A percentile compares a stretch with the other conserved stretches of the same genome.
phyloP scores from a whole-genome alignment of 2,113 vertebrate genomes.

The Cepphus grylle region DNA sequence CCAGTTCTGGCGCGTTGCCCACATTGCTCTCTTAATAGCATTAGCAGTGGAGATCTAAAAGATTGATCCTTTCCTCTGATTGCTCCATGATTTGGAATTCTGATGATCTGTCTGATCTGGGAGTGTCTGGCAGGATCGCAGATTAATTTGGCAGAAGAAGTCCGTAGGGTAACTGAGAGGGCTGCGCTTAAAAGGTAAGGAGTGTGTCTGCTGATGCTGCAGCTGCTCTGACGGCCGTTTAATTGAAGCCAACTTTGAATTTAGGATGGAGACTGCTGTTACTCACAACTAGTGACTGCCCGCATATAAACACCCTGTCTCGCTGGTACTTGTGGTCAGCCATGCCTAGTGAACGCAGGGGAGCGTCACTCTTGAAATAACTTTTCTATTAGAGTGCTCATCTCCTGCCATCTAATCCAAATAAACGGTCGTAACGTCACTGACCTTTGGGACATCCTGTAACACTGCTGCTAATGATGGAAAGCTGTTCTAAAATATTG shows the following conservation, averaged over 20 bases:
- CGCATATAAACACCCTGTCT: background rate
- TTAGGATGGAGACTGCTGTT: background rate
- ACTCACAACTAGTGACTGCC: background rate
- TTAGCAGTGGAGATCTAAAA: conserved; percentile 6
- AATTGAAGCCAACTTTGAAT: background rate
- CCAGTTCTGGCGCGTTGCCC: background rate
- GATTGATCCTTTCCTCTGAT: conserved; percentile 41
- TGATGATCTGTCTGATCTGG: conserved; percentile 21
- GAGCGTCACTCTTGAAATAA: background rate
- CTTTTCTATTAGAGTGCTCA: background rate
- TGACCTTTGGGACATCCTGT: conserved; percentile 23
- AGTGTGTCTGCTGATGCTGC: conserved; percentile 18
- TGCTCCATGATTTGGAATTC: background rate
- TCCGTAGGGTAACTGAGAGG: background rate
- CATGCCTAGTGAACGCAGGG: background rate
- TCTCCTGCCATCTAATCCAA: conserved; percentile 24
- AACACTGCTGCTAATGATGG: background rate
- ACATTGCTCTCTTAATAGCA: background rate
- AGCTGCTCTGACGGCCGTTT: background rate
- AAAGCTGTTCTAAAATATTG: conserved; percentile 30
- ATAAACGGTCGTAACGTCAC: background rate
- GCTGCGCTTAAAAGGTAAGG: conserved; percentile 7
- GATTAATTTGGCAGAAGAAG: conserved; percentile 4
- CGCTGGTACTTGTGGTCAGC: background rate
- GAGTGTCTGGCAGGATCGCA: conserved; percentile 2